These are phyloP conservation scores for Chrosomus eos DNA, from an alignment of 2,797 vertebrate genomes.

Conservation along the genomic window DNA sequence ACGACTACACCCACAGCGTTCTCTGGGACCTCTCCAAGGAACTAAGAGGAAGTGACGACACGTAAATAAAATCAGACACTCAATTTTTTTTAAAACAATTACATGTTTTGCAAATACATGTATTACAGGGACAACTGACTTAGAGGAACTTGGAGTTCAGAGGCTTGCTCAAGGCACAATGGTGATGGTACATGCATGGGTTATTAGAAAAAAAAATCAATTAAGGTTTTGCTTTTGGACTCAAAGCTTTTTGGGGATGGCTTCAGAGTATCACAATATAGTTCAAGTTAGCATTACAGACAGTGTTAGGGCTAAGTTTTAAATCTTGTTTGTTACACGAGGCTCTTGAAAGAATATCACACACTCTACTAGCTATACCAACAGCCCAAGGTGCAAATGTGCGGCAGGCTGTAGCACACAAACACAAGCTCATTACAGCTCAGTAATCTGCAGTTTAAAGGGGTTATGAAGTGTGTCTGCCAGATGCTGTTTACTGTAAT, in stretches of 20 bases:
- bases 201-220: neutral
- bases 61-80: neutral
- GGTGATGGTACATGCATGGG: neutral
- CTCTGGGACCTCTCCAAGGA: slow-evolving; percentile 91
- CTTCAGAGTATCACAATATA: neutral
- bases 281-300: slow-evolving; percentile 12
- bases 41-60: slow-evolving; percentile 73
- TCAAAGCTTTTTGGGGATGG: neutral
- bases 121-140: neutral
- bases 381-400: slow-evolving; percentile 50
- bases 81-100: neutral
- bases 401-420: slow-evolving; percentile 16
- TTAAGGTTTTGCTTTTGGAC: neutral
- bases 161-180: neutral
- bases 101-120: neutral
- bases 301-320: slow-evolving; percentile 18
- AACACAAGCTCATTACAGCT: slow-evolving; percentile 50
- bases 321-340: slow-evolving; percentile 20
- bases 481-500: slow-evolving; percentile 78
- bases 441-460: slow-evolving; percentile 55
- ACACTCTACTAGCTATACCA: slow-evolving; percentile 28
- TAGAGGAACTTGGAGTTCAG: neutral
- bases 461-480: slow-evolving; percentile 58
- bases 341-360: slow-evolving; percentile 13
- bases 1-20: slow-evolving; percentile 92